Evolutionary conservation across 1,140 invertebrate genomes (phyloP).

Genomic region (Protaetia brevitarsis): DNA sequence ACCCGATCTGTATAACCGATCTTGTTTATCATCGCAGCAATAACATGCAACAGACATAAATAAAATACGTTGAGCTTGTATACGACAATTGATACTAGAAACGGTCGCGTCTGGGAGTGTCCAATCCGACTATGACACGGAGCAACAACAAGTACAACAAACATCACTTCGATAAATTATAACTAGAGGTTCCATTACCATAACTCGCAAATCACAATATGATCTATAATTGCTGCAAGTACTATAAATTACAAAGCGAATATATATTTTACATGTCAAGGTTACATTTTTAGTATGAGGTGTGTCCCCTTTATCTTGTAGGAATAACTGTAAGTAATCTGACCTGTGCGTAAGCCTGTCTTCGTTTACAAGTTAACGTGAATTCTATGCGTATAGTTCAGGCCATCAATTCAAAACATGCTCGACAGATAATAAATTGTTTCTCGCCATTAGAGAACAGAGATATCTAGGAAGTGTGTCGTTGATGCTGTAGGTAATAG

Average conservation of each 20-base stretch:
- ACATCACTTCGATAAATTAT: slow-evolving; percentile 22
- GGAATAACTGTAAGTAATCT: neutral
- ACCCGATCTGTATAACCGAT: neutral
- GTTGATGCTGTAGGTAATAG: too few relatives aligned
- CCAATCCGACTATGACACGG: neutral
- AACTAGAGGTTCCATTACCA: slow-evolving; percentile 12
- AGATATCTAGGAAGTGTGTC: too few relatives aligned
- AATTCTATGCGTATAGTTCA: neutral
- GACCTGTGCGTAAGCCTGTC: neutral
- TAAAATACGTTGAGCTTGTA: neutral
- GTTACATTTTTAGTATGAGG: neutral
- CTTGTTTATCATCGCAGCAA: neutral
- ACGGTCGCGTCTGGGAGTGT: slow-evolving; percentile 18
- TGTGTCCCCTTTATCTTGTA: neutral
- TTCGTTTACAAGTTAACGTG: neutral
- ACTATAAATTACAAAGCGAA: neutral
- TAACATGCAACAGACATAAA: neutral
- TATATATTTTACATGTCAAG: neutral
- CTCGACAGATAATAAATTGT: too few relatives aligned
- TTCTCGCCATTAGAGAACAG: too few relatives aligned
- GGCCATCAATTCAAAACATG: neutral
- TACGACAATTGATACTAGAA: slow-evolving; percentile 10
- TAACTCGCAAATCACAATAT: slow-evolving; percentile 22
- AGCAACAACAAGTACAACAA: neutral
- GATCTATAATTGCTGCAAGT: slow-evolving; percentile 23